Evolutionary conservation across 2,113 vertebrate genomes (phyloP), one percentile per base, ranked within the genome.

Genomic region (Zapornia atra): DNA sequence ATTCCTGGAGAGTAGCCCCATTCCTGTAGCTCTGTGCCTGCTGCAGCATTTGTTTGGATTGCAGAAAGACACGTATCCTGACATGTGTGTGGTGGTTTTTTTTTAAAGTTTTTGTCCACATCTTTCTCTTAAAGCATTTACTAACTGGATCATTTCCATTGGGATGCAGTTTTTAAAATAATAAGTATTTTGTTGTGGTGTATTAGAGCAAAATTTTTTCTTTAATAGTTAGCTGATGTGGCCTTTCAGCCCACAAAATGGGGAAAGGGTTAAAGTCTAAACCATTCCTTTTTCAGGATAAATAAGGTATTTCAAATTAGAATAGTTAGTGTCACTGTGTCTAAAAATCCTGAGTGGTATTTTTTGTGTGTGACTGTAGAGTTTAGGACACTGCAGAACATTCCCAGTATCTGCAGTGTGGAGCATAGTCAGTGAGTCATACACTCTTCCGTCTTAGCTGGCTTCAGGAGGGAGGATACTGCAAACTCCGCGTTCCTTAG

Each of bases 41-140:
- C 26, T 6, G 11, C 60, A 81, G 3, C 25, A 33, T 70, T 83
- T 60, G 22, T 19, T 57, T 86, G 46, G 36, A 25, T 20, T 90
- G 88, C 59, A 86, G 75, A 88, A 78, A 70, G 33, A 71, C 40
- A 48, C 6, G 11, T 59, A 9, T 9, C 36, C 86, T 69, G 77
- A 12, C 76, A 88, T 1, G 3, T 18, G 8, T 44, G 24, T 70
- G 60, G 15, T 65, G 18, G 3, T 48, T 86, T 83, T 82, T 84
- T 48, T 48, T 48, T 21, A 21, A 75, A 82, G 75, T 80, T 66
- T 95, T 87, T 78, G 44, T 92, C 90, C 95, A 38, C 28, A 65
- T 42, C 91, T 97, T 82, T 79, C 54, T 92, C 97, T 95, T 83
- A 86, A 97, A 88, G 48, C 51, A 46, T 75, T 90, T 83, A 40